phyloP scores from a whole-genome alignment of 2,113 vertebrate genomes.

The Anoplopoma fimbria region DNA sequence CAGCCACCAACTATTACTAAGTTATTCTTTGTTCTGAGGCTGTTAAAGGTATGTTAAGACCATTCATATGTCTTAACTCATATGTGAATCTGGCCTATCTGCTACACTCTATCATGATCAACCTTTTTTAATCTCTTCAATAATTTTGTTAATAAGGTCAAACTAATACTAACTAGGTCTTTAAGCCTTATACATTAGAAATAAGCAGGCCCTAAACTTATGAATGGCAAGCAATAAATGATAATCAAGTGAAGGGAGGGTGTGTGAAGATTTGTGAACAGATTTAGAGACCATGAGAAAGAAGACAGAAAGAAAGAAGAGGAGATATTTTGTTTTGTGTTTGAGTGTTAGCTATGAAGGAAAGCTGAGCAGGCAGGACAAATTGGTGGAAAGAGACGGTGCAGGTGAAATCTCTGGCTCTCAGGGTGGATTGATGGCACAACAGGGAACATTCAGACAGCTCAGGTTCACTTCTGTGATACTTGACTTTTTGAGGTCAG shows the following conservation, averaged over 20 bases:
- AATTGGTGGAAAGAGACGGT: slow-evolving; percentile 55
- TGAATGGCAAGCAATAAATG: neutral
- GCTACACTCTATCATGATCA: neutral
- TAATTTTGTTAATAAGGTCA: neutral
- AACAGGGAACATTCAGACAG: slow-evolving; percentile 37
- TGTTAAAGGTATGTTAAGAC: neutral
- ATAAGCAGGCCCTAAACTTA: neutral
- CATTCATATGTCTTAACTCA: neutral
- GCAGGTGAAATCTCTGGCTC: slow-evolving; percentile 18
- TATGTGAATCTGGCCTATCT: neutral
- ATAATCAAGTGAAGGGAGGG: neutral
- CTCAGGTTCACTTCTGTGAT: slow-evolving; percentile 52
- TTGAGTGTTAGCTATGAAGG: slow-evolving; percentile 17
- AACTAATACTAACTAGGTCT: neutral
- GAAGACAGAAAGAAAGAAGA: neutral
- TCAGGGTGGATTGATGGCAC: slow-evolving; percentile 61
- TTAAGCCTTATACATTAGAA: neutral
- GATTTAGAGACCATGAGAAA: neutral
- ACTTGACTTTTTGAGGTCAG: slow-evolving; percentile 24
- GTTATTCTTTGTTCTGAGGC: neutral
- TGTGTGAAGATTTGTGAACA: neutral
- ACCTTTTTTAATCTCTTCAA: neutral
- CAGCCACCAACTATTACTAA: neutral
- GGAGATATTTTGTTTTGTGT: slow-evolving; percentile 12
- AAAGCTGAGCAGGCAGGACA: slow-evolving; percentile 58